These are phyloP conservation scores for Rhombomys opimus DNA, from an alignment of 2,113 vertebrate genomes.

Conservation along the genomic window DNA sequence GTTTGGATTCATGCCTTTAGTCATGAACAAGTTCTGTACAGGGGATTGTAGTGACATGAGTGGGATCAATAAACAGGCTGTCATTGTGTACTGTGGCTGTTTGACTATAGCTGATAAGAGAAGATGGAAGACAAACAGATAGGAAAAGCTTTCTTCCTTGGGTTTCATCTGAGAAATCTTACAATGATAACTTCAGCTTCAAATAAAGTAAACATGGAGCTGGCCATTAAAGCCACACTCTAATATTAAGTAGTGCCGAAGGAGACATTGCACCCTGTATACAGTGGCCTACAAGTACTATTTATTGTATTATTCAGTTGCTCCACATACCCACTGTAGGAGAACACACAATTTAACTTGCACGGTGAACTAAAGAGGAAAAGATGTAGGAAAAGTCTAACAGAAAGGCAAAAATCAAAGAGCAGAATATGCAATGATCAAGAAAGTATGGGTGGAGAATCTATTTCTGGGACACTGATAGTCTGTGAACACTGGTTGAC, in stretches of 20 bases:
- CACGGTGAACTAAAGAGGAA: neutral
- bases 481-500: neutral
- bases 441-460: neutral
- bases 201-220: neutral
- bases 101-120: slow-evolving; percentile 4
- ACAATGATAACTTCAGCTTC: neutral
- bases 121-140: slow-evolving; percentile 47
- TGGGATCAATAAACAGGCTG: neutral
- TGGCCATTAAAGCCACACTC: neutral
- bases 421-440: neutral
- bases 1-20: neutral
- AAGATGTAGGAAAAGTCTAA: neutral
- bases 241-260: neutral
- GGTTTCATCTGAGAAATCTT: slow-evolving; percentile 23
- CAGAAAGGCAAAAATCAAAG: neutral
- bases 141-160: slow-evolving; percentile 29
- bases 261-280: neutral
- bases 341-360: neutral
- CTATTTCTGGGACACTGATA: neutral
- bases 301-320: neutral
- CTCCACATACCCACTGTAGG: rapidly evolving
- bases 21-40: neutral
- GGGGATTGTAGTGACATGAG: neutral
- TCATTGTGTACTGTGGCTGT: neutral
- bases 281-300: neutral